Base-by-base conservation (phyloP, 1,140 invertebrate species). In the Aphaenogaster rudis region DNA sequence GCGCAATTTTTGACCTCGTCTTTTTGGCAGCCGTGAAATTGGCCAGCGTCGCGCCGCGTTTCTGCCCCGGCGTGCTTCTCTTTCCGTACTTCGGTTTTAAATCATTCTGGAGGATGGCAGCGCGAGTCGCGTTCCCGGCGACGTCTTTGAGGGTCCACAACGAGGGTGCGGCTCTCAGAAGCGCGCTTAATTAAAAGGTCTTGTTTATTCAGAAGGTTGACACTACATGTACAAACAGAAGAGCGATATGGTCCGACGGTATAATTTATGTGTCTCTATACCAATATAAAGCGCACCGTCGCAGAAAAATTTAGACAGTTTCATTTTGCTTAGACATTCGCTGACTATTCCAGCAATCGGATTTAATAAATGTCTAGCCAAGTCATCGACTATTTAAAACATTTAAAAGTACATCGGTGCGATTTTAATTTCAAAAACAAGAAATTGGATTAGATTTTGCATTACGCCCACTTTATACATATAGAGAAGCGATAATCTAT, bases 161-260 rank as follows among this genome's bases (percentile, higher is more conserved):
- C 80, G 61, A 39, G 66, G 33, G 11, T 21, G 78, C 42, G 39
- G 45, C 45, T 48, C 61, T 52, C 57, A 52, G 28, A 63, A 67
- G 74, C 42, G 88, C 88, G 72, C 48, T 86, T 90, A 90, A 90
- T 90, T 90, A 90, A 90, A 90, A 90, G 88, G 57, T 87, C 86
- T 50, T 86, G 88, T 90, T 87, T 84, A 87, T 81, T 57, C 86
- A 61, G 78, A 86, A 45, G 52, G 71, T 88, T 77, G 84, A 64
- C 72, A 52, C 82, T 84, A 36, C 80, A 63, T 57, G 69, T 50
- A 48, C 80, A 76, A 84, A 84, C 72, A 76, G 54, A 61, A 54
- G 28, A 48, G 78, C 54, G 69, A 74, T 71, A 48, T 76, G 54
- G 39, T 39, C 28, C 48, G 39, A 21, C 79, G 57, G 57, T 39